Base-by-base conservation (phyloP, 2,888 invertebrate genomes). In the Brachycybe producta region DNA sequence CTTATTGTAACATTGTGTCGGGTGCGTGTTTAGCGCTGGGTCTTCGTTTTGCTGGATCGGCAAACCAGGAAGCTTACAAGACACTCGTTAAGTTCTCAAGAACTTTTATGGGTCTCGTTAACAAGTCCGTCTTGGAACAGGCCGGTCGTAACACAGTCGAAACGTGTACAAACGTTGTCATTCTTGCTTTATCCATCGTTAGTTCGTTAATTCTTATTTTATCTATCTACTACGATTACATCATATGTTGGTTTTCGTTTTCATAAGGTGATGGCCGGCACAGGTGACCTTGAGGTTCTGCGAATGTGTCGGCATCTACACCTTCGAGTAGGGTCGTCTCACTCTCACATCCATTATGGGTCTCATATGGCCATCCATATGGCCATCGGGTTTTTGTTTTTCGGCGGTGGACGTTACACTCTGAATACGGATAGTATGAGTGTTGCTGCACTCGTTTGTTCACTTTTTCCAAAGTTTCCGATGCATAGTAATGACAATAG, bases 401-500 rank as follows among this genome's bases (percentile, higher is more conserved):
- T 98, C 43, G 95, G 95, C 5, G 92, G 91, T 21, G 94, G 97
- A 1, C 78, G 88, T 57, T 88, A 80, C 57, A 84, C 86, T 0
- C 72, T 90, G 26, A 78, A 82, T 13, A 84, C 36, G 21, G 41
- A 21, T 17, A 17, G 30, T n/a, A 15, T 19, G 13, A 81, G 91
- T 0, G 78, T 97, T 7, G 95, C 92, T 0, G 87, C 91, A 0
- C 70, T 97, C 54, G 72, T 98, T 36, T 86, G 88, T 59, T 85
- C 97, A 0, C 83, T 95, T 65, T 98, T 91, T 69, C 98, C 98
- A 0, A 91, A 94, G 66, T 95, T 91, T 68, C 94, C 95, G 17
- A 88, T 84, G 1, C 91, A 92, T 64, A 90, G 91, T 61, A 88
- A 87, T 63, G 97, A 98, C 61, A 97, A 97, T 66, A 80, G 92